Evolutionary conservation across 1,140 invertebrate genomes (phyloP), one percentile per base, ranked within the genome.

Genomic region (Scaptodrosophila lebanonensis): DNA sequence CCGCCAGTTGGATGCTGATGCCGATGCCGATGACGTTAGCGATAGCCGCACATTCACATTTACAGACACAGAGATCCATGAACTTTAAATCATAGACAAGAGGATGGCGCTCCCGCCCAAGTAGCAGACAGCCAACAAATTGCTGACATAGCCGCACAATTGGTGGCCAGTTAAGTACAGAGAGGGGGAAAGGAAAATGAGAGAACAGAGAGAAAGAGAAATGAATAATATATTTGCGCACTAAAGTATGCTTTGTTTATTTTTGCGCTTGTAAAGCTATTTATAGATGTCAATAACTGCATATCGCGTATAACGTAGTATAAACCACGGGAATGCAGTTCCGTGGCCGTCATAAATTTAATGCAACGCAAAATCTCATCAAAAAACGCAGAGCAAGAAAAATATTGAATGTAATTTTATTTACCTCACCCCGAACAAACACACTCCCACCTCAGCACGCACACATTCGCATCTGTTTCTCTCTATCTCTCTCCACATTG

Each of bases 361-460:
- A 65, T 61, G 68, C 48, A 64, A 65, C 58, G 43, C 64, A 77
- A 79, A 77, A 77, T 79, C 73, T 77, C 73, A 77, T 77, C 73
- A 77, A 48, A 65, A 66, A 29, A 51, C 32, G 36, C 43, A 50
- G 57, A 62, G 51, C 49, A 50, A 54, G 38, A 68, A 70, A 77
- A 79, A 77, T 77, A 77, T 77, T 77, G 73, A 77, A 77, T 77
- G 73, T 73, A 77, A 77, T 77, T 77, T 77, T 77, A 77, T 77
- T 79, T 77, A 65, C 51, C 59, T 44, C 73, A 77, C 49, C 51
- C 59, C n/a, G n/a, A n/a, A 13, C 27, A 40, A 16, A 39, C 15
- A 47, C 32, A 56, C 9, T 20, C n/a, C n/a, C 11, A 16, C 17
- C 25, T 44, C 57, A 57, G 47, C 61, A 40, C 25, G 29, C 22